phyloP scores from a whole-genome alignment of 2,888 invertebrate genomes.

The Baccha elongata region DNA sequence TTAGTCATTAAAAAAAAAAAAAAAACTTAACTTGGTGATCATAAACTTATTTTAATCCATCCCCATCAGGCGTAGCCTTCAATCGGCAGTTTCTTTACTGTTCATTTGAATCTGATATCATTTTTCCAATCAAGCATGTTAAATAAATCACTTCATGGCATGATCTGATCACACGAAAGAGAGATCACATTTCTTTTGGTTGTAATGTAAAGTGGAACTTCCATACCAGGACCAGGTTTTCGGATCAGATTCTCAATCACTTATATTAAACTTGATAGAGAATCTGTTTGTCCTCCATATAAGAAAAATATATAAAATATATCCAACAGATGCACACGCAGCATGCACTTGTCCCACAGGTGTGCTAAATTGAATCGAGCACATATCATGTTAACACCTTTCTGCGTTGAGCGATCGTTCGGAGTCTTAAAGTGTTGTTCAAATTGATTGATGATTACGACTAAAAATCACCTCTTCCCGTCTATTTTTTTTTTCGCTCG shows the following conservation, averaged over 20 bases:
- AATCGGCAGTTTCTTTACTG: constrained; percentile 17
- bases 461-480: constrained; percentile 41
- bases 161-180: constrained; percentile 14
- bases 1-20: neutral
- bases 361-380: constrained; percentile 61
- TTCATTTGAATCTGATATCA: constrained; percentile 35
- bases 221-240: constrained; percentile 12
- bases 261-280: constrained; percentile 2
- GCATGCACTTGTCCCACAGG: constrained; percentile 29
- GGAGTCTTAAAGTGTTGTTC: constrained; percentile 68
- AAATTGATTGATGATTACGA: constrained; percentile 70
- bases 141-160: constrained; percentile 41
- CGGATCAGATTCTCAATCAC: constrained; percentile 24
- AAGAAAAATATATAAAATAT: constrained; percentile 18
- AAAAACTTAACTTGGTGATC: constrained; percentile 24
- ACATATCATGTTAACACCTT: constrained; percentile 72
- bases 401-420: constrained; percentile 65
- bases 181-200: constrained; percentile 49
- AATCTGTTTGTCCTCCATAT: constrained; percentile 30
- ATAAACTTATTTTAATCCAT: constrained; percentile 26
- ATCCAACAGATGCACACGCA: constrained; percentile 7
- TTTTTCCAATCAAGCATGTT: constrained; percentile 56
- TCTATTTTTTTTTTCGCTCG: neutral
- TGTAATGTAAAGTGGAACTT: constrained; percentile 7
- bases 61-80: constrained; percentile 18